These are phyloP conservation scores for Pleuronectes platessa DNA, from an alignment of 2,113 vertebrate species.

Conservation along the genomic window DNA sequence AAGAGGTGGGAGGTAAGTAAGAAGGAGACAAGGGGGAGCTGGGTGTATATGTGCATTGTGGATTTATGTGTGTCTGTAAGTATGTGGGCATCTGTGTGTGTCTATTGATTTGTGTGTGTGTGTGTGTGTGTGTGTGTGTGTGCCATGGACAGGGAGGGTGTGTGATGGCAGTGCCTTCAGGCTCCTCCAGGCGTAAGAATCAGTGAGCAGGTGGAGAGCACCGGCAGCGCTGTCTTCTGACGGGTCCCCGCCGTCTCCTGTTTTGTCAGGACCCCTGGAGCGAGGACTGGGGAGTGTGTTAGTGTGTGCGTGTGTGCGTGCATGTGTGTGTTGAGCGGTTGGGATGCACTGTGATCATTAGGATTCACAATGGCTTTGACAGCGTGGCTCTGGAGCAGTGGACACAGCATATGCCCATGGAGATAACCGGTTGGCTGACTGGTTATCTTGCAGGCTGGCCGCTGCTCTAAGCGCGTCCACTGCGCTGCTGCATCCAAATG, in stretches of 20 bases:
- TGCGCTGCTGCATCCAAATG: slow-evolving; percentile 39
- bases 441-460: slow-evolving; percentile 52
- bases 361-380: slow-evolving; percentile 78
- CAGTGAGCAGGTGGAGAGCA: slow-evolving; percentile 79
- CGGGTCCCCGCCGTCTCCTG: slow-evolving; percentile 76
- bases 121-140: slow-evolving; percentile 54
- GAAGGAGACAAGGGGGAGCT: slow-evolving; percentile 37
- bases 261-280: slow-evolving; percentile 79
- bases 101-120: slow-evolving; percentile 62
- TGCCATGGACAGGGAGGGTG: slow-evolving; percentile 60
- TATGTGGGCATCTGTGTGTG: slow-evolving; percentile 51
- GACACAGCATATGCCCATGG: slow-evolving; percentile 73
- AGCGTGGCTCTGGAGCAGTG: slow-evolving; percentile 64
- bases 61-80: slow-evolving; percentile 46
- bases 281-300: slow-evolving; percentile 55
- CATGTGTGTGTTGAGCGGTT: slow-evolving; percentile 28
- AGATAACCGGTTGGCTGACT: slow-evolving; percentile 67
- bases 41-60: slow-evolving; percentile 50
- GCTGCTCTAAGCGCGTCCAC: slow-evolving; percentile 31
- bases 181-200: slow-evolving; percentile 80
- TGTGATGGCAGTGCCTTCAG: slow-evolving; percentile 78
- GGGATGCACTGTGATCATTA: slow-evolving; percentile 75
- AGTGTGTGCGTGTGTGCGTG: slow-evolving; percentile 12
- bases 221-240: slow-evolving; percentile 76
- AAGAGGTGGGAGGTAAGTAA: slow-evolving; percentile 51